Base-by-base conservation (phyloP, 2,113 vertebrate genomes). In the Myrmecophaga tridactyla region DNA sequence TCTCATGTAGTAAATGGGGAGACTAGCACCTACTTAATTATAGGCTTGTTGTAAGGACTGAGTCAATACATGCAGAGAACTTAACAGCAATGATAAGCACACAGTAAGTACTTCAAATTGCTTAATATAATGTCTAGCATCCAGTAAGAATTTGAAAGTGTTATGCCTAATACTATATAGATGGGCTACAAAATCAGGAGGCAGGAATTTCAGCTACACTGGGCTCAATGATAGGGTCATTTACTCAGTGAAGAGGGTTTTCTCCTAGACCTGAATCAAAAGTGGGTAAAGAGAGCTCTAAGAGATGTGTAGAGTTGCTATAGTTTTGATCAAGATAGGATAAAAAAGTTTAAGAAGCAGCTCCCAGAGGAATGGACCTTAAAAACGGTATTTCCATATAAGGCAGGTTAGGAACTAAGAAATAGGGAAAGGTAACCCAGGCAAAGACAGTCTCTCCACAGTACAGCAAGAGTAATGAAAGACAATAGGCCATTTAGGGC, bases 321-420 rank as follows among this genome's bases (percentile, higher is more conserved):
- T 58, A 20, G 29, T 88, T 8, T 90, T 89, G 41, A 88, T 73
- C 60, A 93, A 76, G 89, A 89, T 75, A 1, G 11, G 34, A 8
- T 92, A 31, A 91, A 58, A 39, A 65, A 80, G 36, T 77, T 89
- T 65, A 86, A 80, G 69, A 93, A 93, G 85, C n/a, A 76, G 43
- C 9, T 86, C 43, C 81, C 80, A 9, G 9, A 29, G n/a, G 1
- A 34, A 82, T 60, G 13, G 25, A 43, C 31, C 69, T 43, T 75
- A 80, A 53, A 58, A 95, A 76, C 9, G 43, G 27, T 48, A 69
- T n/a, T 58, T 36, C 48, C 48, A 31, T 56, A 27, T 83, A 70
- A 89, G 73, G 58, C 39, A 84, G 58, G 46, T 77, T 29, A 77
- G 76, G 41, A 95, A 36, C n/a, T 73, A 67, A 27, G 78, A 80